These are phyloP conservation scores for Eremobia ochroleuca DNA, from an alignment of 2,888 invertebrate genomes.

Conservation along the genomic window DNA sequence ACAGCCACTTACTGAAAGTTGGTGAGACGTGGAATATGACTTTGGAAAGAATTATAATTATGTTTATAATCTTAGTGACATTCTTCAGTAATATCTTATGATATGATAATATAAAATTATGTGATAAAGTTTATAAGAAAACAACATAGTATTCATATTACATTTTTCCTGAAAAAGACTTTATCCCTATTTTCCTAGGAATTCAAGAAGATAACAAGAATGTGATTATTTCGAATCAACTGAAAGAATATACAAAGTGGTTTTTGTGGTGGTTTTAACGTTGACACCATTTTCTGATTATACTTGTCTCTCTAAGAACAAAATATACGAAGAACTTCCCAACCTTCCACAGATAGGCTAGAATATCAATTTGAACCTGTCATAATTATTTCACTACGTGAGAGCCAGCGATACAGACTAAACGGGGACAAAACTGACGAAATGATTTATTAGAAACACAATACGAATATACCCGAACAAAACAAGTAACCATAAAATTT, in stretches of 20 bases:
- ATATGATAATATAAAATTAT: neutral
- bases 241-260: slow-evolving; percentile 14
- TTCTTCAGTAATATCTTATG: neutral
- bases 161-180: neutral
- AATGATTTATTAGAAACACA: slow-evolving; percentile 27
- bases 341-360: slow-evolving; percentile 15
- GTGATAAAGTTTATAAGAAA: neutral
- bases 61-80: neutral
- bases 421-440: slow-evolving; percentile 23
- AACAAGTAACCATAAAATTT: neutral
- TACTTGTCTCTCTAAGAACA: slow-evolving; percentile 28
- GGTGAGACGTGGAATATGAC: neutral
- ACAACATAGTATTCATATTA: neutral
- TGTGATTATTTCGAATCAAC: slow-evolving; percentile 36
- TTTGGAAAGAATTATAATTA: slow-evolving; percentile 1
- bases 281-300: slow-evolving; percentile 50
- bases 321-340: slow-evolving; percentile 39
- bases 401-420: slow-evolving; percentile 36
- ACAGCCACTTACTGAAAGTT: slow-evolving; percentile 33
- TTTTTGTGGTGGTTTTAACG: slow-evolving; percentile 46
- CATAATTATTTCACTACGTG: slow-evolving; percentile 38
- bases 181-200: neutral
- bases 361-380: slow-evolving; percentile 47
- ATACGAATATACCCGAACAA: neutral
- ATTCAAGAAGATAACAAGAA: slow-evolving; percentile 24